These are phyloP conservation scores for Chionis minor DNA, from an alignment of 2,113 vertebrate genomes.

Conservation along the genomic window DNA sequence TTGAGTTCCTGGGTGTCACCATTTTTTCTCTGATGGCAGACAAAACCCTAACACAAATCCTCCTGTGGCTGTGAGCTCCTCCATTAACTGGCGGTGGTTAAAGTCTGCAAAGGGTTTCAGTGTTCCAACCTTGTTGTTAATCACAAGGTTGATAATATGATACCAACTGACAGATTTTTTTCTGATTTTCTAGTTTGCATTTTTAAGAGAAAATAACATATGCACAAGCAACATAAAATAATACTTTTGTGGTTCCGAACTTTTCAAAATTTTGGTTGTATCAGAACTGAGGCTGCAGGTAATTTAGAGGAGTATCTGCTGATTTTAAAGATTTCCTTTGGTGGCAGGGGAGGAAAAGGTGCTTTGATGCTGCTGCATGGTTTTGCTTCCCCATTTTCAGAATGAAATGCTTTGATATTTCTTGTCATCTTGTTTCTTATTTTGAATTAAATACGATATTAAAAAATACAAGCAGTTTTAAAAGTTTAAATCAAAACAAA, in stretches of 20 bases:
- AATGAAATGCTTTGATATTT: not conserved
- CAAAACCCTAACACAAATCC: not conserved
- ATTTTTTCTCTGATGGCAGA: not conserved
- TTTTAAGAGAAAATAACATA: not conserved
- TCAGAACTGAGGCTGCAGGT: not conserved
- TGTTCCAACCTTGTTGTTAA: not conserved
- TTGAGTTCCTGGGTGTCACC: not conserved
- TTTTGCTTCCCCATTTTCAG: not conserved
- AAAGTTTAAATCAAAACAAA: not conserved
- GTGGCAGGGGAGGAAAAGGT: not conserved
- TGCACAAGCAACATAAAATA: not conserved
- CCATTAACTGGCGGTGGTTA: not conserved
- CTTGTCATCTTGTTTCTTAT: not conserved
- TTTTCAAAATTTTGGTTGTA: not conserved
- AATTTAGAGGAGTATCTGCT: not conserved
- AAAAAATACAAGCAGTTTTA: not conserved
- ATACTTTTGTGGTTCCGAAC: not conserved
- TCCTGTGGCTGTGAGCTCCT: not conserved
- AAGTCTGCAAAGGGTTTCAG: not conserved
- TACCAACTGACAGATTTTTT: not conserved
- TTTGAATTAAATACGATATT: not conserved
- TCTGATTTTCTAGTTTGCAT: not conserved
- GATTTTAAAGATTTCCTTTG: not conserved
- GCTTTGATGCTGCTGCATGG: not conserved
- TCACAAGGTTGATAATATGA: not conserved